Conservation (phyloP, 2,113 vertebrate genomes). For the Menidia beryllina region DNA sequence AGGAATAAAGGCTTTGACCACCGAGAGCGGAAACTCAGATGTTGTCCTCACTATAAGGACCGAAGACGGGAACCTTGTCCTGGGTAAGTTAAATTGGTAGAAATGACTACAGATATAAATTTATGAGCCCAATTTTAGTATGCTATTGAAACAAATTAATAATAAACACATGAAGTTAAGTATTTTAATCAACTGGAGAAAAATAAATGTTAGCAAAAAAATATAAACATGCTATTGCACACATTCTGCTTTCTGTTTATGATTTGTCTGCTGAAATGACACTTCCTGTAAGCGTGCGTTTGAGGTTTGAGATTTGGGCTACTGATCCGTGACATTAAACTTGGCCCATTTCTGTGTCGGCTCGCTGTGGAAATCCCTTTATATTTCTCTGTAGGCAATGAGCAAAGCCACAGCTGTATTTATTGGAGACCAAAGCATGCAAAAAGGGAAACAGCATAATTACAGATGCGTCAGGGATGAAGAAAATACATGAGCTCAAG, state of each 20-base stretch:
- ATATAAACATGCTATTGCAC: neutral
- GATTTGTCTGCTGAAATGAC: neutral
- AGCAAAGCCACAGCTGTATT: neutral
- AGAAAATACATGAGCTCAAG: neutral
- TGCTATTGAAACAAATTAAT: neutral
- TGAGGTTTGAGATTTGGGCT: neutral
- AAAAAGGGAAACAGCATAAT: neutral
- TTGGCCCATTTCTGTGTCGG: neutral
- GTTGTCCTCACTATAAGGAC: constrained; percentile 33
- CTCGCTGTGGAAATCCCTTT: neutral
- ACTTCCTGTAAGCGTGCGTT: neutral
- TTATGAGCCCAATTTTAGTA: neutral
- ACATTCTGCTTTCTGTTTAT: neutral
- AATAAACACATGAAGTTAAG: neutral
- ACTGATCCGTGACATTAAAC: neutral
- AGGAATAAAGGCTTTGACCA: constrained; percentile 7
- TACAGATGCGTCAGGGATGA: neutral
- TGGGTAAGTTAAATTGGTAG: constrained; percentile 51
- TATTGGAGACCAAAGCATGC: neutral
- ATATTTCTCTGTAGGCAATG: neutral
- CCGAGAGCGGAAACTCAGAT: constrained; percentile 17
- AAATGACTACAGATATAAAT: too few species aligned
- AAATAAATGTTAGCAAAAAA: neutral
- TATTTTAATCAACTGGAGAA: neutral
- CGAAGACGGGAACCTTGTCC: constrained; percentile 28